Evolutionary conservation across 2,888 invertebrate species (phyloP), one percentile per base, ranked within the genome.

Genomic region (Caenorhabditis zanzibari): DNA sequence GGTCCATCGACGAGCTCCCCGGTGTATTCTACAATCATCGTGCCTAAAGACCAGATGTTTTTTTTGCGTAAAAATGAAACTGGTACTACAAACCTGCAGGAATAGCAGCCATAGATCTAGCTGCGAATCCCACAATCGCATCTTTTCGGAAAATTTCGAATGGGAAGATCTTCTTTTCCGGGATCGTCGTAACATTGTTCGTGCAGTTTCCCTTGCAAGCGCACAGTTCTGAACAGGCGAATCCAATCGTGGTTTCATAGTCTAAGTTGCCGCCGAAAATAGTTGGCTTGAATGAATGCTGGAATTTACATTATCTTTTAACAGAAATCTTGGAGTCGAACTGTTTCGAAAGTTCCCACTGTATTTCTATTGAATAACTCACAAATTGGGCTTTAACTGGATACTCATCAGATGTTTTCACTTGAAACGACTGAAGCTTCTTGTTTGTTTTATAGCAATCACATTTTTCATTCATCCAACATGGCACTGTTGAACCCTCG

Each of bases 151-250:
- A 79, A 4, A 79, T 1, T 58, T 72, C 72, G n/a, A 64, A 38
- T 12, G 64, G 22, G 32, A 44, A 41, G 0, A 64, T 5, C 3
- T 52, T 26, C 7, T 63, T 71, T 16, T 79, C 47, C 14, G 61
- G 32, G 26, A 41, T 28, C 9, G 28, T 54, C n/a, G 71, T 14
- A 2, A 26, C 58, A n/a, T 79, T 79, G 52, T 79, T 79, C 6
- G 41, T 44, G 47, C 79, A 79, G 14, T 58, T 38, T 58, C 79
- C 79, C 16, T 58, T 32, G 56, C 79, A 79, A 1, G 49, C 28
- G 44, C 79, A 79, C 19, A 26, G 4, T n/a, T 68, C 68, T 10
- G 66, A 68, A 32, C 66, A 76, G 10, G 66, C 28, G 22, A 56
- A 59, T 9, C 68, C 76, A 56, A 47, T 5, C 2, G 47, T 47